Percentiles rank a stretch among this genome's conserved stretches.
Evolutionary conservation across 2,113 vertebrate genomes (phyloP).

Genomic region (Neogobius melanostomus): DNA sequence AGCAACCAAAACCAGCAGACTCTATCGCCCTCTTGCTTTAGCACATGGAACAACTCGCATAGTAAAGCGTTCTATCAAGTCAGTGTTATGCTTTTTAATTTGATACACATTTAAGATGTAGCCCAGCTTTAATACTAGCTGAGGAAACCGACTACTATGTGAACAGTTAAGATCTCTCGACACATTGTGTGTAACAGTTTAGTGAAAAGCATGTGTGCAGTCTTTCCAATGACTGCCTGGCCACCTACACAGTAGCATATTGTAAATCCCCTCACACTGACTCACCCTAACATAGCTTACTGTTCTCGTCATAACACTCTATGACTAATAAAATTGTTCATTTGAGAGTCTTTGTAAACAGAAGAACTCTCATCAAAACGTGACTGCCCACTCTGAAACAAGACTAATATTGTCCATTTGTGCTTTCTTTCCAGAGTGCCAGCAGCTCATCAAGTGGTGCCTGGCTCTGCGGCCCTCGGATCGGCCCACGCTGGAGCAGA

Average conservation of each 20-base stretch:
- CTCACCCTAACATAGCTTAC: slow-evolving; percentile 6
- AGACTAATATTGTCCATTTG: neutral
- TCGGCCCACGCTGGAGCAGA: slow-evolving; percentile 94
- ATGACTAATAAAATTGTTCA: neutral
- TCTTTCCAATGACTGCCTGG: slow-evolving; percentile 12
- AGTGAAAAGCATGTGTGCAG: slow-evolving; percentile 14
- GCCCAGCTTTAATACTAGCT: neutral
- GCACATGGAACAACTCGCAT: slow-evolving; percentile 23
- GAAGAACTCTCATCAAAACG: neutral
- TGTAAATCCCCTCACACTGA: slow-evolving; percentile 20
- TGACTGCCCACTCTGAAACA: neutral
- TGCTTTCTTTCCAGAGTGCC: slow-evolving; percentile 82
- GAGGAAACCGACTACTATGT: slow-evolving; percentile 12
- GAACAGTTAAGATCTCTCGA: slow-evolving; percentile 7
- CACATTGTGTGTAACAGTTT: slow-evolving; percentile 27
- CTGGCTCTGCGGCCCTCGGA: slow-evolving; percentile 93
- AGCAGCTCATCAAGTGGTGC: slow-evolving; percentile 97
- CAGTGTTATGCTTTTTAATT: neutral
- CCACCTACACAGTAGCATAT: slow-evolving; percentile 5
- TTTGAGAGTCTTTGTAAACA: neutral
- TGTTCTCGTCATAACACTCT: slow-evolving; percentile 8
- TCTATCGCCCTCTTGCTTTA: slow-evolving; percentile 59
- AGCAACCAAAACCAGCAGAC: slow-evolving; percentile 6
- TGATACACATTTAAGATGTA: neutral
- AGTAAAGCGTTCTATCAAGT: slow-evolving; percentile 1